Conservation (phyloP, 2,797 vertebrate genomes). For the Tarsius wallacei region DNA sequence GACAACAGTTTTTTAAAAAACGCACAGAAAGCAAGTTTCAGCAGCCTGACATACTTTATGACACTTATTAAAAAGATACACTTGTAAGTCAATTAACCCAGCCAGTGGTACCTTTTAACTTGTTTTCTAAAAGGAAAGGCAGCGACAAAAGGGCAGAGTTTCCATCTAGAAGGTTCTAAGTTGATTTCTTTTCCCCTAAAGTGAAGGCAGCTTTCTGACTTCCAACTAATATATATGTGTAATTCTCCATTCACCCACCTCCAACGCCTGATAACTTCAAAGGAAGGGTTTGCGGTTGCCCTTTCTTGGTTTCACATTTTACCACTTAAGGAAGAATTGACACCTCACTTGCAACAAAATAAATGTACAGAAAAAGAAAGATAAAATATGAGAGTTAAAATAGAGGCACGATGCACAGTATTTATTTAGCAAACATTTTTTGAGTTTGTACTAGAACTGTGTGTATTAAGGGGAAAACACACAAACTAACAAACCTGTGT, state of each 20-base stretch:
- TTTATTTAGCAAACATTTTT: neutral
- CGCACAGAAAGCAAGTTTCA: conserved; percentile 89
- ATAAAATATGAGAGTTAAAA: neutral
- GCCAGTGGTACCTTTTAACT: conserved; percentile 90
- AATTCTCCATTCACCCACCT: neutral
- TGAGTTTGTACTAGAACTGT: neutral
- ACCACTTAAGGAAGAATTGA: neutral
- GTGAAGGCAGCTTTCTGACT: conserved; percentile 75
- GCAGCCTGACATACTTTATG: conserved; percentile 90
- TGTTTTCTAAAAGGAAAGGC: conserved; percentile 90
- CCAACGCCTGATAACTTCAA: neutral
- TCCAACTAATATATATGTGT: neutral
- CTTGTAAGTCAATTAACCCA: conserved; percentile 92
- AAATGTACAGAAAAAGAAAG: neutral
- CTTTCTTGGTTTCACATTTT: neutral
- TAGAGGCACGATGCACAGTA: neutral
- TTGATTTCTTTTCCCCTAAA: conserved; percentile 82
- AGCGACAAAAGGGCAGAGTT: conserved; percentile 87
- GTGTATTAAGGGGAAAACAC: neutral
- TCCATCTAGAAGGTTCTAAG: conserved; percentile 85
- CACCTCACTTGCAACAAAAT: neutral
- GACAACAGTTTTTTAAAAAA: conserved; percentile 90
- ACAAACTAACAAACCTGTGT: neutral
- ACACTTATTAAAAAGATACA: conserved; percentile 91
- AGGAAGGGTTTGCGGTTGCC: neutral